Evolutionary conservation across 2,113 vertebrate species (phyloP).

Genomic region (Psittacara wagleri): DNA sequence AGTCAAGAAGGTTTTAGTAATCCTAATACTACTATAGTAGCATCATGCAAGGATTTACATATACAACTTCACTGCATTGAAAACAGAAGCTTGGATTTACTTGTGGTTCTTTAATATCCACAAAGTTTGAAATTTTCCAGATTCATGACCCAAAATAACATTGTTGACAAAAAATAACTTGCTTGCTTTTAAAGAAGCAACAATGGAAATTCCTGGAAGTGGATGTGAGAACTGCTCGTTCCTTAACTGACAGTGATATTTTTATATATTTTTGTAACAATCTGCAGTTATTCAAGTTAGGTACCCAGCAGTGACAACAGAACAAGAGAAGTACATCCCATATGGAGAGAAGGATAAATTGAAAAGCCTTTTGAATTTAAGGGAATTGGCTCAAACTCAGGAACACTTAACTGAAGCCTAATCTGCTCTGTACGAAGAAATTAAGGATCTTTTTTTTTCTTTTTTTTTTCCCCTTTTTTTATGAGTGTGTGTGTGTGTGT

Average conservation of each 20-base stretch:
- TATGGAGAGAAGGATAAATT: background rate
- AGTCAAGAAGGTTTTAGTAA: background rate
- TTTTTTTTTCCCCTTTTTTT: background rate
- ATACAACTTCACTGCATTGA: background rate
- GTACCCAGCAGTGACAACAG: background rate
- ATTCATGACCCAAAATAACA: background rate
- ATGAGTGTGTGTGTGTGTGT: too few species aligned
- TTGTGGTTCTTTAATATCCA: background rate
- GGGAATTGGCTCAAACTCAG: background rate
- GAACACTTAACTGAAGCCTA: accelerated
- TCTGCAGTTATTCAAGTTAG: background rate
- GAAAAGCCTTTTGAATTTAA: background rate
- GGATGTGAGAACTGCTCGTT: background rate
- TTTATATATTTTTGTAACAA: background rate
- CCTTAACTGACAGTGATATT: background rate
- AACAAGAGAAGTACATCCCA: background rate
- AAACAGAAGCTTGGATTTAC: background rate
- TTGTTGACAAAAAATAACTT: background rate
- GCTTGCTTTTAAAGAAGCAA: background rate
- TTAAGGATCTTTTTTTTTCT: background rate
- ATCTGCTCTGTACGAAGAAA: background rate
- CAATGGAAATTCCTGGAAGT: background rate
- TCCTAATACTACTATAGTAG: background rate
- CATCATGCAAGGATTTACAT: background rate
- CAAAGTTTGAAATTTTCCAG: background rate